These are phyloP conservation scores for Asteroscopus sphinx DNA, from an alignment of 2,888 invertebrate species.

Conservation along the genomic window DNA sequence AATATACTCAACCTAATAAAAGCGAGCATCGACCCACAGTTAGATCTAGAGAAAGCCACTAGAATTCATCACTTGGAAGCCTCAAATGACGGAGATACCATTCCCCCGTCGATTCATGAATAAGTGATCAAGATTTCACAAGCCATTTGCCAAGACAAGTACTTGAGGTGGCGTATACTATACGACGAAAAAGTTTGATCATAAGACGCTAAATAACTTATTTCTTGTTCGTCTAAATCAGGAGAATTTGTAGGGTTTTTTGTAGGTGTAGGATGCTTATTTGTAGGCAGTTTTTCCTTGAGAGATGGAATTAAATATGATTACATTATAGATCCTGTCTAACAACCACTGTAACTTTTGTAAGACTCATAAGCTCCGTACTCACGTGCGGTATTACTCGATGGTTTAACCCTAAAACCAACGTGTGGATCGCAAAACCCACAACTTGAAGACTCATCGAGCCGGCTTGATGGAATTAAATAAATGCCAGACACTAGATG, in stretches of 20 bases:
- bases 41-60: background rate
- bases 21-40: background rate
- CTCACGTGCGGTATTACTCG: too few relatives aligned
- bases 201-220: slow-evolving; percentile 30
- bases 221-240: slow-evolving; percentile 19
- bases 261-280: background rate
- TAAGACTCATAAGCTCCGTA: too few relatives aligned
- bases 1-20: background rate
- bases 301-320: too few relatives aligned
- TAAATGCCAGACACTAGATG: too few relatives aligned
- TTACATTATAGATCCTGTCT: too few relatives aligned
- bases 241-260: background rate
- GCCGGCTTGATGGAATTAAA: too few relatives aligned
- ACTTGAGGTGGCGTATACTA: slow-evolving; percentile 9
- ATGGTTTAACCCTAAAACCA: too few relatives aligned
- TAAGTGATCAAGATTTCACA: slow-evolving; percentile 56
- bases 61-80: slow-evolving; percentile 8
- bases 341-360: too few relatives aligned
- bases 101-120: slow-evolving; percentile 48
- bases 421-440: too few relatives aligned
- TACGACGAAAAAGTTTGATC: slow-evolving; percentile 21
- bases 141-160: slow-evolving; percentile 44
- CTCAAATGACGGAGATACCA: slow-evolving; percentile 9
- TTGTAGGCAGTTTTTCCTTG: background rate
- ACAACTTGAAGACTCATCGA: too few relatives aligned